These are phyloP conservation scores for Daubentonia madagascariensis DNA, from an alignment of 2,113 vertebrate genomes.

Conservation along the genomic window DNA sequence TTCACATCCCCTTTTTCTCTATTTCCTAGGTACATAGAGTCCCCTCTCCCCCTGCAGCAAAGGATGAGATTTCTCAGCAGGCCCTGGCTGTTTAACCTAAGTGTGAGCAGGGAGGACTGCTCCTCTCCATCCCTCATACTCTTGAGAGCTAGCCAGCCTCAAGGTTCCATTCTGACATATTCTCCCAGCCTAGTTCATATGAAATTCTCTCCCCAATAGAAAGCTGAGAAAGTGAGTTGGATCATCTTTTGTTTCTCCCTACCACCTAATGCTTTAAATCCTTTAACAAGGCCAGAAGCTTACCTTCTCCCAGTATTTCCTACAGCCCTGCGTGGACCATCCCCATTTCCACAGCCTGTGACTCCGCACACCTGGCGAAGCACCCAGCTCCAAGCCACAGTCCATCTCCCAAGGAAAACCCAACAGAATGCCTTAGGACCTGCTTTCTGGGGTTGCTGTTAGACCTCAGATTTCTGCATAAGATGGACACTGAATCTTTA, in stretches of 20 bases:
- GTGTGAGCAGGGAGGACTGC: background rate
- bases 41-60: background rate
- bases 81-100: background rate
- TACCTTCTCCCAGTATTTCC: background rate
- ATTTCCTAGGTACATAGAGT: background rate
- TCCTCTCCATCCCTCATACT: background rate
- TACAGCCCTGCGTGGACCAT: background rate
- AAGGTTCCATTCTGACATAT: background rate
- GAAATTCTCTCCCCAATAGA: background rate
- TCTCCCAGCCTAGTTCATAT: background rate
- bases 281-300: background rate
- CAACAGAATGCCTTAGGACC: background rate
- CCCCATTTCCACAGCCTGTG: background rate
- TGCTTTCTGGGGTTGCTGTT: background rate
- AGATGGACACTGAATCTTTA: background rate
- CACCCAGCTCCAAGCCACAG: background rate
- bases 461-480: background rate
- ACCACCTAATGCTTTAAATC: conserved; percentile 12
- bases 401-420: background rate
- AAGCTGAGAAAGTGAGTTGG: background rate
- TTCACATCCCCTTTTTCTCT: background rate
- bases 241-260: background rate
- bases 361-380: background rate
- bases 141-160: background rate
- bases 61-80: conserved; percentile 1